These are phyloP conservation scores for Hofmannophila pseudospretella DNA, from an alignment of 2,888 invertebrate genomes.

Conservation along the genomic window DNA sequence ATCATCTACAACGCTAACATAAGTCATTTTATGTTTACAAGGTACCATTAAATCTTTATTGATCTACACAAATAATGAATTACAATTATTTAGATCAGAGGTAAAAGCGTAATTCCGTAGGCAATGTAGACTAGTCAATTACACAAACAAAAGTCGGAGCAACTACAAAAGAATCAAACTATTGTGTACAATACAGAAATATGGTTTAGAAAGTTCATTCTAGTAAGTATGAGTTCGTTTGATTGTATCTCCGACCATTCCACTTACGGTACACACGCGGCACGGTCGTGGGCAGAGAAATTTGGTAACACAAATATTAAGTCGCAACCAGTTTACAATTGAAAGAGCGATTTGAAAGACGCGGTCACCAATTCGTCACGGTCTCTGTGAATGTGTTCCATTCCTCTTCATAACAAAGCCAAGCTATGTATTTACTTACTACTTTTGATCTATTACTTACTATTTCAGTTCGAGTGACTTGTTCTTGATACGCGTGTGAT, in stretches of 20 bases:
- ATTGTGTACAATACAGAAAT: slow-evolving; percentile 32
- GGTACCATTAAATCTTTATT: too few relatives aligned
- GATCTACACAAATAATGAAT: too few relatives aligned
- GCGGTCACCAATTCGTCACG: slow-evolving; percentile 52
- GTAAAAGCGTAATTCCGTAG: too few relatives aligned
- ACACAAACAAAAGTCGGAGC: slow-evolving; percentile 14
- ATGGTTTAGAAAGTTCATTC: slow-evolving; percentile 63
- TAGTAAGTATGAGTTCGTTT: slow-evolving; percentile 46
- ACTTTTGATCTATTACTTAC: too few relatives aligned
- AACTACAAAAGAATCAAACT: slow-evolving; percentile 17
- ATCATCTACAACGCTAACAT: too few relatives aligned
- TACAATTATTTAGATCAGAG: too few relatives aligned
- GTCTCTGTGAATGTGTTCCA: slow-evolving; percentile 18
- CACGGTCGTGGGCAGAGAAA: slow-evolving; percentile 57
- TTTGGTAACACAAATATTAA: slow-evolving; percentile 60
- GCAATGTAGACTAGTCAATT: not conserved
- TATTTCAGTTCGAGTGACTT: too few relatives aligned
- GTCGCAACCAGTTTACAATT: slow-evolving; percentile 54
- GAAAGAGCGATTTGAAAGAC: slow-evolving; percentile 51
- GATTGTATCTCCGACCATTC: slow-evolving; percentile 59
- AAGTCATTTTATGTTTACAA: too few relatives aligned
- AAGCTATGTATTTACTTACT: too few relatives aligned
- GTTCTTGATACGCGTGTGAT: too few relatives aligned
- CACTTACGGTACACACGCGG: slow-evolving; percentile 51
- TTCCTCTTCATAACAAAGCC: not conserved